Base-by-base conservation (phyloP, 2,113 vertebrate species). In the Neomonachus schauinslandi region DNA sequence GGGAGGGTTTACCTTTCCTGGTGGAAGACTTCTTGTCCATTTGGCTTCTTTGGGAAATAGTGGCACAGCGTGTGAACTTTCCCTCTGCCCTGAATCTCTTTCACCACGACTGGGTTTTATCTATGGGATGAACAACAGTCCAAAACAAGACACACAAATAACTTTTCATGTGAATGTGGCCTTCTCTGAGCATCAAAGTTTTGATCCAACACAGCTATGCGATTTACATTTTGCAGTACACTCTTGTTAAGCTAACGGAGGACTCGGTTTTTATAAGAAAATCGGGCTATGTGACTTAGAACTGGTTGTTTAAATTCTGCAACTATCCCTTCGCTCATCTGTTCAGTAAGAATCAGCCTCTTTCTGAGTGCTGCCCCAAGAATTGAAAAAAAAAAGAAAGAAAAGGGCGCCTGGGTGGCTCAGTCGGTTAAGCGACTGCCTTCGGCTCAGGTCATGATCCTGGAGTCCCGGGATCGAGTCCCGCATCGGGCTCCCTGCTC, bases 1-100 rank as follows among this genome's bases (percentile, higher is more conserved):
- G 53, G 7, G 6, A 7, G 19, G 1, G 36, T 21, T 89, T 97
- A 98, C 98, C 96, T 97, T 90, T 97, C 79, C 33, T 84, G 31
- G 89, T 28, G 16, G 95, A 57, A 10, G 90, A 63, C 80, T 95
- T 96, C 94, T 83, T 12, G 9, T 97, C 97, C 97, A 98, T 97
- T 85, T 95, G 93, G 92, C 92, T 96, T 77, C 83, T 95, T 57
- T 31, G 46, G 89, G 83, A 89, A 76, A 14, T 65, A 26, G 28
- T 51, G 31, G 42, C 51, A 33, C 79, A 26, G 95, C 51, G 69
- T 22, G 46, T 57, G 61, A 82, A 89, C 79, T 80, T 91, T 65
- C 28, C 72, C 89, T 80, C 87, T 74, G 59, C 53, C 72, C 79
- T 11, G 42, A 90, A 80, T 87, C 74, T 86, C 91, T 63, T 46